Evolutionary conservation across 2,888 invertebrate species (phyloP), one percentile per base, ranked within the genome.

Genomic region (Tetragnatha montana): DNA sequence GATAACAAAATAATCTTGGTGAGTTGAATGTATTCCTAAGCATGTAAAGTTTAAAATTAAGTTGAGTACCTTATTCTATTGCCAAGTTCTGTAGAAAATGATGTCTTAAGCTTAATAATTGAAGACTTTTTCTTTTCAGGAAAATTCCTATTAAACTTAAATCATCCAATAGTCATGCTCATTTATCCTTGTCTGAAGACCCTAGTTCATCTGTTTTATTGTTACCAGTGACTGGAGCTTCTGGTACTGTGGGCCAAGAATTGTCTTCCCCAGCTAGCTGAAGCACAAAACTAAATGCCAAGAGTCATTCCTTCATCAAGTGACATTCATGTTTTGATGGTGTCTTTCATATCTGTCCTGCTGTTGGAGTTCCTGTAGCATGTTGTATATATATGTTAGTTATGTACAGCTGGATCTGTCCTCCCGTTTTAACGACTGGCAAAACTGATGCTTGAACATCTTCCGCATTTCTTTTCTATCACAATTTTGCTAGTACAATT

Each of bases 301-400:
- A 90, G 87, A 87, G 87, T 87, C 90, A 90, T 90, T 90, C 90
- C 90, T 90, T 79, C 51, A 74, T 74, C 79, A 80, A 87, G 78
- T 87, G 87, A 87, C 90, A 82, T 90, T 90, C 87, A 87, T 80
- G 79, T 85, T 90, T 89, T 83, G 85, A 84, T 90, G 87, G 87
- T 87, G 87, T 90, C 90, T 90, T 90, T 90, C 90, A 90, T 87
- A 85, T 90, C 87, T 90, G 90, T 90, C 87, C 83, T 90, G 87
- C 89, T 89, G 89, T 89, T 78, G 89, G 89, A 87, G 89, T 90
- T 90, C 89, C 89, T 87, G 83, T 90, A 90, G 89, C 79, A 82
- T 86, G 89, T 74, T 88, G 80, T 86, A 71, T 89, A 81, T 78
- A 87, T 90, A 86, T 90, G 71, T 87, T 90, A 87, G 89, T 82